A percentile compares a stretch with the other conserved stretches of the same genome.
Evolutionary conservation across 1,140 invertebrate species (phyloP).

Genomic region (Drosophila saltans): DNA sequence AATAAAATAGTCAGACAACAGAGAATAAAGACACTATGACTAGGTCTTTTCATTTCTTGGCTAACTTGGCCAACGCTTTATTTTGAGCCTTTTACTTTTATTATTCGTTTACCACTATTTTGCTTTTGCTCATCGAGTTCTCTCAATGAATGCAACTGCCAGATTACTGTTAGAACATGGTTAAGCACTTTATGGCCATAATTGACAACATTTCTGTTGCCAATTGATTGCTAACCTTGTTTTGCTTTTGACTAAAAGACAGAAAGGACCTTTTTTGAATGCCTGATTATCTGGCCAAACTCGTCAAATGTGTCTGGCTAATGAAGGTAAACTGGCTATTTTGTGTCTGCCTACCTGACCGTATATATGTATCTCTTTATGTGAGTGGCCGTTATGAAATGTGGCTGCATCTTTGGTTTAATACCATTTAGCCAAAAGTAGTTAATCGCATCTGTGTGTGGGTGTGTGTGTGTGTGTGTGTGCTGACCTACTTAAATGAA

Average conservation of each 20-base stretch:
- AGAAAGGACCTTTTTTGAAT: neutral
- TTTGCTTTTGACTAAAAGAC: conserved; percentile 2
- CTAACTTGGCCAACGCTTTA: no score
- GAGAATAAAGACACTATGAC: neutral
- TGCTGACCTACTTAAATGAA: conserved; percentile 47
- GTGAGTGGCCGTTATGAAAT: conserved; percentile 13
- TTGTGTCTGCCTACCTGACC: neutral
- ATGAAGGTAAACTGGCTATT: neutral
- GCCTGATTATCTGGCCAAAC: neutral
- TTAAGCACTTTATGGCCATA: conserved; percentile 57
- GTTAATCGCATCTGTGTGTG: conserved; percentile 57
- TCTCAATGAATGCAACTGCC: conserved; percentile 35
- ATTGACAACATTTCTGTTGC: conserved; percentile 52
- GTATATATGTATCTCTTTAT: neutral
- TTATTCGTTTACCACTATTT: neutral
- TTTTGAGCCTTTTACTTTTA: neutral
- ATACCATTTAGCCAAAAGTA: conserved; percentile 40
- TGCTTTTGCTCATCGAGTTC: neutral
- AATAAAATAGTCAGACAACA: no score
- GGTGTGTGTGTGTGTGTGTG: conserved; percentile 3
- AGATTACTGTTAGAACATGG: conserved; percentile 25
- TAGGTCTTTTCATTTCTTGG: neutral
- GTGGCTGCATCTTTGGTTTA: conserved; percentile 23
- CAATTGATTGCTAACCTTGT: conserved; percentile 66
- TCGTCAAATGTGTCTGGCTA: neutral